Base-by-base conservation (phyloP, 2,797 vertebrate species). In the Coracias cyanogaster region DNA sequence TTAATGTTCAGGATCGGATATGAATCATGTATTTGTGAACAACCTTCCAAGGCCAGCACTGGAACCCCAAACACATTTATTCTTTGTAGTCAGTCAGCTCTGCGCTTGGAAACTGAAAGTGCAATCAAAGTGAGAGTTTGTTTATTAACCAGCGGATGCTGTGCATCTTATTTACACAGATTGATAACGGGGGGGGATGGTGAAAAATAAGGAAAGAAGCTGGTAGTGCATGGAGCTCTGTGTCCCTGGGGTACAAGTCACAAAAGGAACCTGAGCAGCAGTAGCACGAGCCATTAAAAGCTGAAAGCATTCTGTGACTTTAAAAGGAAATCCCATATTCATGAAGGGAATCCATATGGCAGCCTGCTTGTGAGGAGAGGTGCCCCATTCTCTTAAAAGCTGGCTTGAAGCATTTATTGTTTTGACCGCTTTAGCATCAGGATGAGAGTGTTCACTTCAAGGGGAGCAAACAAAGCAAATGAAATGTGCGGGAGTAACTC, bases 21-120 rank as follows among this genome's bases (percentile, higher is more conserved):
- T 97, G 96, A 98, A 96, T 98, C 97, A 98, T 64, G 54, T 79
- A 91, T 95, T 96, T 97, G 80, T 94, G 86, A 95, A 93, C 94
- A 94, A 67, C 70, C 92, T 92, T 96, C 87, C 94, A 96, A 98
- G 94, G 96, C 93, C 97, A 89, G 79, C 79, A 52, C 82, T n/a
- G 62, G 83, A 96, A 92, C 51, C 43, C 65, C 88, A 80, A 82
- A 73, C 66, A 37, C 73, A 14, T 93, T 92, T 85, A 62, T 49
- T 79, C 73, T 85, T 84, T 77, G 7, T 86, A 74, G 78, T 82
- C 54, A 74, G 70, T 62, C 71, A 67, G 31, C 37, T 79, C 86
- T 20, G 58, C 3, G 1, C 90, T 90, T 92, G 93, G 92, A 97
- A 97, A 96, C 93, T 73, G 94, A 95, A 94, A 94, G 89, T 81